Conservation (phyloP, 2,113 vertebrate species). For the Telmatochromis bifrenatus region DNA sequence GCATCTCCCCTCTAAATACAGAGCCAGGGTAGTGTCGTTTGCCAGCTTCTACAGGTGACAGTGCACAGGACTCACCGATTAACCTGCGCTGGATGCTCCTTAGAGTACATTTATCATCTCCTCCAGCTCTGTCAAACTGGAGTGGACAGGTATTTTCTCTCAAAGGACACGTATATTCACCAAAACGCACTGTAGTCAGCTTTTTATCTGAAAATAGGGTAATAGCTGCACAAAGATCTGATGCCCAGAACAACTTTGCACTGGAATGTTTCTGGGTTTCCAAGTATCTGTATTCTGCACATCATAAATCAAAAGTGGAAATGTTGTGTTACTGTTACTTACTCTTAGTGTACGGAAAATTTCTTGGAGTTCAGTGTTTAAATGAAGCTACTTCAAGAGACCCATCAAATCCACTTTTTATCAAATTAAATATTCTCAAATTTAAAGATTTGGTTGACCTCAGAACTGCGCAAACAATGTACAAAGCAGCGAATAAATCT, state of each 20-base stretch:
- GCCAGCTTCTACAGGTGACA: background rate
- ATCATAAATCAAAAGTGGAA: background rate
- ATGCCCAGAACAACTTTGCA: background rate
- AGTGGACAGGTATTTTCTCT: background rate
- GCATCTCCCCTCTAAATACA: background rate
- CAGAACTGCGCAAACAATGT: background rate
- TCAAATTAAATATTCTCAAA: background rate
- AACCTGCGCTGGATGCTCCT: background rate
- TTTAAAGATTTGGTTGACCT: background rate
- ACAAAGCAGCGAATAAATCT: background rate
- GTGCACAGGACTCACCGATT: background rate
- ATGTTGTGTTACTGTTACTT: background rate
- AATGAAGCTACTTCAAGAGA: background rate
- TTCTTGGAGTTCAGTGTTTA: background rate
- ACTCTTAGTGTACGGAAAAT: background rate
- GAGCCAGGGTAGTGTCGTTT: background rate
- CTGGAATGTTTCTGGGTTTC: background rate
- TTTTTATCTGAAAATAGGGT: background rate
- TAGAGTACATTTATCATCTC: conserved; percentile 4
- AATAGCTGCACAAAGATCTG: background rate
- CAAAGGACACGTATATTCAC: background rate
- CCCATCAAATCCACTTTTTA: background rate
- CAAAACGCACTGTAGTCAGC: background rate
- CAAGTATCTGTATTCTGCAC: background rate
- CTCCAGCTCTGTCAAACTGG: background rate